Conservation (phyloP, 2,113 vertebrate genomes). For the Axis porcinus region DNA sequence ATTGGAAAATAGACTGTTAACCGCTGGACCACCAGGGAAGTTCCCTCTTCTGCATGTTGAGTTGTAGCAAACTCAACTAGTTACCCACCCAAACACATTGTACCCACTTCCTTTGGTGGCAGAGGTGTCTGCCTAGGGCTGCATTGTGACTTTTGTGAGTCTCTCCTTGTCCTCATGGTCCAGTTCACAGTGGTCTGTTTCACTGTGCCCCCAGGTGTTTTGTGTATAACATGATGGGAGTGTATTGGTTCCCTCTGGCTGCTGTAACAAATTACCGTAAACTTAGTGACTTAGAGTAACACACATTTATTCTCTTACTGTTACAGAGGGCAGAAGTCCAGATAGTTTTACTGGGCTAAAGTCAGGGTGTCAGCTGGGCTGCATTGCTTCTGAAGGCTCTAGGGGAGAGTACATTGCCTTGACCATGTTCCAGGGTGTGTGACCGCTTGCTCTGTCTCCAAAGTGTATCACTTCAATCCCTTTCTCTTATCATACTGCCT, state of each 20-base stretch:
- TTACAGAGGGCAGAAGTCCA: neutral
- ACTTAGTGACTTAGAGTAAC: neutral
- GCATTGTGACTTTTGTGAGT: neutral
- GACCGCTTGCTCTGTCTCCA: neutral
- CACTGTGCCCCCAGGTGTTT: neutral
- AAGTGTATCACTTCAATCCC: fast-evolving
- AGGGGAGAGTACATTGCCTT: neutral
- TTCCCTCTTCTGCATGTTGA: neutral
- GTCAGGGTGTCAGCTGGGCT: neutral
- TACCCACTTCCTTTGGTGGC: neutral
- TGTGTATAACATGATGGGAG: neutral
- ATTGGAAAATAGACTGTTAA: neutral
- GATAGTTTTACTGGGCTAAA: neutral
- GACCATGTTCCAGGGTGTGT: neutral
- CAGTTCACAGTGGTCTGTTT: neutral
- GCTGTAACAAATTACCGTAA: neutral
- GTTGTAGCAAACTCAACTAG: neutral
- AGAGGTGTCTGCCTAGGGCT: neutral
- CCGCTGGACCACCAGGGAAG: neutral
- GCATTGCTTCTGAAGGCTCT: neutral
- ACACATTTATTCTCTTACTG: neutral
- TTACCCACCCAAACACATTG: neutral
- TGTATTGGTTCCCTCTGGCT: neutral
- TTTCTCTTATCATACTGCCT: neutral
- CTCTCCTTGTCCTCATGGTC: neutral